Base-by-base conservation (phyloP, 2,113 vertebrate genomes). In the Steatornis caripensis region DNA sequence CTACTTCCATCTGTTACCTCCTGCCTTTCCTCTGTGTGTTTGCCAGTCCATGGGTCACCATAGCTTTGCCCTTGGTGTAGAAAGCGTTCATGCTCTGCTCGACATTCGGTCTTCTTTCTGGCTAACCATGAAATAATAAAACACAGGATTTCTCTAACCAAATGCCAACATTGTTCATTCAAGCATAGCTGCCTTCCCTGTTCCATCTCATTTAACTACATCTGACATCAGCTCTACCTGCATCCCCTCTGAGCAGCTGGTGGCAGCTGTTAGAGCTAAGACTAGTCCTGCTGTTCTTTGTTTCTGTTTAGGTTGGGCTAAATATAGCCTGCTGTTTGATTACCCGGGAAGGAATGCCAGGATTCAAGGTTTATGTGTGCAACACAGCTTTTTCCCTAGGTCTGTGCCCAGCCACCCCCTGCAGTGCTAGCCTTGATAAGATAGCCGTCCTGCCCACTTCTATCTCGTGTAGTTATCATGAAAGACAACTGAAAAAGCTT, bases 221-320 rank as follows among this genome's bases (percentile, higher is more conserved):
- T 95, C 89, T 95, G 89, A 95, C 81, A 82, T 53, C 8, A 5
- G 58, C 65, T 45, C 61, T 97, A 97, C 97, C 97, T 96, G 91
- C 1, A 0, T 88, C 76, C 80, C 60, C 71, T 89, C 82, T 23
- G 58, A 95, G 87, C 95, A 97, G 94, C 95, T 95, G 92, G 29
- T 87, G 80, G 90, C 90, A 94, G 95, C 94, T 96, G 92, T 37
- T 96, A 12, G 34, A 91, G 77, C 81, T 78, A 46, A 75, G 76
- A 60, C 72, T 51, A 65, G 36, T 66, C 74, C 80, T 95, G 90
- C 91, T 84, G 76, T 74, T 95, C 76, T 71, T 82, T 62, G 46
- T 90, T 94, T 79, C 93, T 96, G 80, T 96, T 97, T 97, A 94
- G 79, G 80, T 89, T 95, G 65, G 24, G 80, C 80, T 96, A 95